phyloP scores from a whole-genome alignment of 2,113 vertebrate genomes.

The Passerina amoena region DNA sequence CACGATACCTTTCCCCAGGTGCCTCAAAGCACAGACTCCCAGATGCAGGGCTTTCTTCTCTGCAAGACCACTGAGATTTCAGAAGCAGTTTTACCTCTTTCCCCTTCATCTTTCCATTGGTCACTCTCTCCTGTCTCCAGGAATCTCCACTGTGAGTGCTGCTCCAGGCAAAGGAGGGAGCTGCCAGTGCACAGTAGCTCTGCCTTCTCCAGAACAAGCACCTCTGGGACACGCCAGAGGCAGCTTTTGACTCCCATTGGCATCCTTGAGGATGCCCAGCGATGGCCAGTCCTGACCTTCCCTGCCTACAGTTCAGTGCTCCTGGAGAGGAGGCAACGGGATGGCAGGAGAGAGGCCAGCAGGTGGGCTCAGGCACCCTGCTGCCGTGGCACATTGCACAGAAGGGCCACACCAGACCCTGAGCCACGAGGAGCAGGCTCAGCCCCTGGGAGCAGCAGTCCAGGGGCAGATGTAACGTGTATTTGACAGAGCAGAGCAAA shows the following conservation, averaged over 20 bases:
- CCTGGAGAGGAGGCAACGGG: accelerated
- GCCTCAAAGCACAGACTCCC: not conserved
- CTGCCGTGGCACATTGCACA: accelerated
- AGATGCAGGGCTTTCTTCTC: not conserved
- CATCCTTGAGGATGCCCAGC: not conserved
- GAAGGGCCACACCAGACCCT: accelerated
- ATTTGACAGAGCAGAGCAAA: not conserved
- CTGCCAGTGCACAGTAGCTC: not conserved
- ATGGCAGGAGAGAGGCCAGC: not conserved
- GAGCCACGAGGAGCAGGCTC: not conserved
- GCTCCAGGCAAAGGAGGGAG: not conserved
- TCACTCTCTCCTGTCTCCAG: not conserved
- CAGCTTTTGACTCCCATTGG: accelerated
- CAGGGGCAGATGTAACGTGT: not conserved
- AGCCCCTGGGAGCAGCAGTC: not conserved
- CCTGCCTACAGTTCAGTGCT: not conserved
- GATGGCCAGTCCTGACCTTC: not conserved
- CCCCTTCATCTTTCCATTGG: not conserved
- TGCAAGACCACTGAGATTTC: not conserved
- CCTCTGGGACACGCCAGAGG: accelerated
- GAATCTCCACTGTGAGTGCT: not conserved
- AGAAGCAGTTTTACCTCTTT: not conserved
- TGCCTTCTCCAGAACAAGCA: not conserved
- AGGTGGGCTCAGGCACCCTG: accelerated
- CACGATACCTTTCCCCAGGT: not conserved